Evolutionary conservation across 2,888 invertebrate genomes (phyloP), one percentile per base, ranked within the genome.

Genomic region (Epirrita christyi): DNA sequence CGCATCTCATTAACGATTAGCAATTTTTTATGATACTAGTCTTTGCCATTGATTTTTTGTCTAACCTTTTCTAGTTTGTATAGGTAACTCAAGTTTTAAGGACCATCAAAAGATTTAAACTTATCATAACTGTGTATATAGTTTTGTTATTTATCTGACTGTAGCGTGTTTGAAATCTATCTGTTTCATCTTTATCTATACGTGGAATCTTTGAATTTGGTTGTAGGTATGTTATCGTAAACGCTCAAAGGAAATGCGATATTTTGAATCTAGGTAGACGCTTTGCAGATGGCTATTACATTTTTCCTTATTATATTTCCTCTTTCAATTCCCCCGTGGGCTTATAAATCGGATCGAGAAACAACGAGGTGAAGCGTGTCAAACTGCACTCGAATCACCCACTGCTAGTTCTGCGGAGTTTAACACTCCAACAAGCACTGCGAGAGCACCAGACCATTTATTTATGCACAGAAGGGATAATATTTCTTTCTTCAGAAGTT

Each of bases 1-100:
- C 47, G 66, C 68, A 68, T 71, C 72, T 76, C 72, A 76, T 77
- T 75, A 73, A 68, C 67, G 71, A 64, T 73, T 70, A 67, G 60
- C 57, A 61, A 48, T 48, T 64, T 59, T 64, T 66, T 55, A 59
- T 62, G 32, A 43, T 43, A 21, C 42, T 47, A 43, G 32, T 49
- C 11, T 44, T 51, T 21, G 10, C 37, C 15, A 8, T 13, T 29
- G 43, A 9, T 38, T 40, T 40, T 41, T 54, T 54, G 40, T 27
- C 13, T 8, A 32, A 32, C 32, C 7, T 7, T 32, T 4, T 21
- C 4, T 2, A 21, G 21, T 4, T 21, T 21, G 21, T 3, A 4
- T 21, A 21, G 2, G 21, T 21, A 21, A 21, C 21, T 2, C 21
- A 21, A 3, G 21, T 2, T 21, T 21, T 21, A 21, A 4, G 21